A percentile compares a stretch with the other conserved stretches of the same genome.
phyloP scores from a whole-genome alignment of 2,797 vertebrate species.

The Hoplostethus mediterraneus region DNA sequence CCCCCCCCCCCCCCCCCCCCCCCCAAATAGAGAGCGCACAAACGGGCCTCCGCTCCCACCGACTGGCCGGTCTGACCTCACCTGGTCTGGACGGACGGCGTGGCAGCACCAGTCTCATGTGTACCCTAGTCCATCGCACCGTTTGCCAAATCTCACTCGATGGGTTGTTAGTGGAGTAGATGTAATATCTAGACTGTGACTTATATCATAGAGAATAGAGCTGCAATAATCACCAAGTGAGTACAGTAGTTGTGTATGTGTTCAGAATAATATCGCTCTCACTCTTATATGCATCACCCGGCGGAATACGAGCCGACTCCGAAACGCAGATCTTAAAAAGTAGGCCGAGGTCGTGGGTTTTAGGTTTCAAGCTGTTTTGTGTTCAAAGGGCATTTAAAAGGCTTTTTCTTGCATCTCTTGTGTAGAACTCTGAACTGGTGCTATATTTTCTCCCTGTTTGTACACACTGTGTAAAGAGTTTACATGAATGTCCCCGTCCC shows the following conservation, averaged over 20 bases:
- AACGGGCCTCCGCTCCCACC: constrained; percentile 55
- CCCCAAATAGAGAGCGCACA: constrained; percentile 55
- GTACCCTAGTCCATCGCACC: constrained; percentile 17
- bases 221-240: constrained; percentile 81
- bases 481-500: constrained; percentile 40
- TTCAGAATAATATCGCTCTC: constrained; percentile 64
- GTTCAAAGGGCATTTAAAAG: constrained; percentile 44
- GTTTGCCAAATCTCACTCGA: constrained; percentile 42
- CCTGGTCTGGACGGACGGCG: constrained; percentile 50
- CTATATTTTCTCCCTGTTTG: constrained; percentile 76
- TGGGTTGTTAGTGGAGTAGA: constrained; percentile 69
- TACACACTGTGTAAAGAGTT: constrained; percentile 64
- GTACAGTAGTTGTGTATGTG: constrained; percentile 73
- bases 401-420: constrained; percentile 50
- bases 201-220: constrained; percentile 78
- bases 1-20: constrained; percentile 43
- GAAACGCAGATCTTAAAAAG: constrained; percentile 21
- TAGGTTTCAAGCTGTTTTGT: constrained; percentile 54
- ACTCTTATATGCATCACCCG: constrained; percentile 43
- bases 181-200: constrained; percentile 76
- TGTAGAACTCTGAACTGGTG: constrained; percentile 79
- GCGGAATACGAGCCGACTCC: constrained; percentile 59
- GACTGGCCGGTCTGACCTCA: constrained; percentile 60
- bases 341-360: constrained; percentile 52
- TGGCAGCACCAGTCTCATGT: constrained; percentile 46